Conservation (phyloP, 1,140 invertebrate genomes). For the Scaptomyza pallida region DNA sequence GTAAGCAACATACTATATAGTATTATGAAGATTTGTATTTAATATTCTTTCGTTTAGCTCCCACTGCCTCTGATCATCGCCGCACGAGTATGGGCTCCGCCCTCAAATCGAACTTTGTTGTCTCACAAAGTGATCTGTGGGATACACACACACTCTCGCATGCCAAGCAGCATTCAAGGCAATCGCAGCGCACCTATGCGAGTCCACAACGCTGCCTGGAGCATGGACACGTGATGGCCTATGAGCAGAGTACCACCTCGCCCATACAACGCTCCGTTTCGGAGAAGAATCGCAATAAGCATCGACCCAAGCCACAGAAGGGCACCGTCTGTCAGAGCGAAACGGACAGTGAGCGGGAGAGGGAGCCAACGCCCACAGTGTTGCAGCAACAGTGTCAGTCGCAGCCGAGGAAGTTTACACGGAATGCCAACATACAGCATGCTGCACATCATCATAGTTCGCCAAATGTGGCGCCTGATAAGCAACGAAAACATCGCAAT, state of each 20-base stretch:
- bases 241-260: slow-evolving; percentile 81
- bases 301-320: slow-evolving; percentile 84
- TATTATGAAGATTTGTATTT: not conserved
- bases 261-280: slow-evolving; percentile 87
- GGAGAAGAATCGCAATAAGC: slow-evolving; percentile 85
- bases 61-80: slow-evolving; percentile 73
- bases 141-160: slow-evolving; percentile 87
- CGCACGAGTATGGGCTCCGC: slow-evolving; percentile 81
- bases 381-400: slow-evolving; percentile 54
- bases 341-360: slow-evolving; percentile 85
- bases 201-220: slow-evolving; percentile 81
- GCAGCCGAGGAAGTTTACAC: slow-evolving; percentile 70
- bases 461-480: slow-evolving; percentile 81
- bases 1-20: slow-evolving; percentile 56
- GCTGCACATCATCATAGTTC: slow-evolving; percentile 83
- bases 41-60: slow-evolving; percentile 44
- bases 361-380: slow-evolving; percentile 69
- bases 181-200: slow-evolving; percentile 80
- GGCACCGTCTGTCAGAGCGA: slow-evolving; percentile 85
- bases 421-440: slow-evolving; percentile 77
- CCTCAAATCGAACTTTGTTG: slow-evolving; percentile 86
- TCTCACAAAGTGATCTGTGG: slow-evolving; percentile 87
- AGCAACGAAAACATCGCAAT: slow-evolving; percentile 76
- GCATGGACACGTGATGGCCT: slow-evolving; percentile 74
- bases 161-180: slow-evolving; percentile 85